Evolutionary conservation across 2,888 invertebrate genomes (phyloP).

Genomic region (Chydorus sphaericus): DNA sequence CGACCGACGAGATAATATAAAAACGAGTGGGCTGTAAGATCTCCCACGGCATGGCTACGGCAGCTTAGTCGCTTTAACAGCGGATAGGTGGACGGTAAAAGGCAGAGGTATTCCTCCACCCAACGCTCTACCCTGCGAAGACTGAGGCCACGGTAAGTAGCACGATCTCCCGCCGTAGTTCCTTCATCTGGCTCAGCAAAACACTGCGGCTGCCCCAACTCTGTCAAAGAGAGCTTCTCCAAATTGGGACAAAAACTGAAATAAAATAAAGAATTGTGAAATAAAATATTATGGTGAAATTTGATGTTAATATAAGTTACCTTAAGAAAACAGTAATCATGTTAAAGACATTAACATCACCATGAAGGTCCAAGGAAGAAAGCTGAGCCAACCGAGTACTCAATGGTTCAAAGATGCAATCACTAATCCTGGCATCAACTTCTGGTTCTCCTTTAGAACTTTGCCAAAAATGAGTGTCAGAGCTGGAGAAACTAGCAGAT

Average conservation of each 20-base stretch:
- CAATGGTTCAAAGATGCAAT: background rate
- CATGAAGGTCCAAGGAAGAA: background rate
- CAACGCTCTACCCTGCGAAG: too few relatives aligned
- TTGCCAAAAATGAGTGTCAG: background rate
- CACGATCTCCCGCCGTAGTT: too few relatives aligned
- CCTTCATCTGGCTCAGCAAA: too few relatives aligned
- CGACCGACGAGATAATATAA: too few relatives aligned
- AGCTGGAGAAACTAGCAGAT: background rate
- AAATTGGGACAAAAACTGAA: background rate
- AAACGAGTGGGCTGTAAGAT: too few relatives aligned
- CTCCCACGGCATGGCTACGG: too few relatives aligned
- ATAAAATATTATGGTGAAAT: background rate
- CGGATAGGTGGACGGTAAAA: too few relatives aligned
- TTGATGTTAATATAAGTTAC: background rate
- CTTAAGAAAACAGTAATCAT: background rate
- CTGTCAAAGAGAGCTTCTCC: too few relatives aligned
- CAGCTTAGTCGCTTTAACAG: too few relatives aligned
- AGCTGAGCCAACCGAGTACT: background rate
- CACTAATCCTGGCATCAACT: background rate
- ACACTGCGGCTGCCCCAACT: too few relatives aligned
- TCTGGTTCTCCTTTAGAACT: background rate
- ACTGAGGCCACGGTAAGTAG: too few relatives aligned
- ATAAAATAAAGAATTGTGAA: background rate
- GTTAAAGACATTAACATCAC: background rate
- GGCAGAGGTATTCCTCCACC: too few relatives aligned